Evolutionary conservation across 2,888 invertebrate genomes (phyloP), one percentile per base, ranked within the genome.

Genomic region (Acanthosepion esculentum): DNA sequence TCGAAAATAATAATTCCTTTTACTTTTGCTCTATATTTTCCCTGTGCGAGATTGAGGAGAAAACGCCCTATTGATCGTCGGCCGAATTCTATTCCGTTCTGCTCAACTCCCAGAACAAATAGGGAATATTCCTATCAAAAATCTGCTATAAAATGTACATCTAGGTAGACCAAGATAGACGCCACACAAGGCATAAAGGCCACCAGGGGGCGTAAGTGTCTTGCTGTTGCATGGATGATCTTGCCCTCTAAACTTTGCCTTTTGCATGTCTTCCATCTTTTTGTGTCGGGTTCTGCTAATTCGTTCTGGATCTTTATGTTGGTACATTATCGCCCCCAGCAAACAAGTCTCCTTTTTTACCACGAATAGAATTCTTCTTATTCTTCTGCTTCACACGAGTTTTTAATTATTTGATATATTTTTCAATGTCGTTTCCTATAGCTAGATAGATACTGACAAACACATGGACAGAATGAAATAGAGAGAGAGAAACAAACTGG

Each of bases 101-200:
- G n/a, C n/a, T 78, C 78, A 78, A 78, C 78, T 78, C n/a, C n/a
- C 78, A n/a, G 78, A n/a, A 33, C n/a, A 78, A 78, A 78, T n/a
- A 78, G 33, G 78, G n/a, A 78, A 15, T 15, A 12, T 78, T 78
- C 78, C 23, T 12, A 78, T 15, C n/a, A 78, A 78, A 78, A 78
- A n/a, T 59, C 59, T 33, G 78, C 78, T 78, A 78, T 78, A 78
- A 78, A 78, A n/a, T 33, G n/a, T 10, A n/a, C 78, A 78, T 78
- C n/a, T 78, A n/a, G 78, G n/a, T 33, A 78, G 78, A 78, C 10
- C 78, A 78, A 78, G 78, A 78, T 78, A 12, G 78, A 78, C 78
- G 78, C 78, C 78, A 78, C 78, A 78, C n/a, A 78, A 78, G 78
- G 78, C n/a, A 78, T 78, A 78, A 78, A 78, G 78, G 78, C 78